A percentile compares a stretch with the other conserved stretches of the same genome.
Evolutionary conservation across 2,113 vertebrate species (phyloP).

Genomic region (Cryptomyrus ogoouensis): DNA sequence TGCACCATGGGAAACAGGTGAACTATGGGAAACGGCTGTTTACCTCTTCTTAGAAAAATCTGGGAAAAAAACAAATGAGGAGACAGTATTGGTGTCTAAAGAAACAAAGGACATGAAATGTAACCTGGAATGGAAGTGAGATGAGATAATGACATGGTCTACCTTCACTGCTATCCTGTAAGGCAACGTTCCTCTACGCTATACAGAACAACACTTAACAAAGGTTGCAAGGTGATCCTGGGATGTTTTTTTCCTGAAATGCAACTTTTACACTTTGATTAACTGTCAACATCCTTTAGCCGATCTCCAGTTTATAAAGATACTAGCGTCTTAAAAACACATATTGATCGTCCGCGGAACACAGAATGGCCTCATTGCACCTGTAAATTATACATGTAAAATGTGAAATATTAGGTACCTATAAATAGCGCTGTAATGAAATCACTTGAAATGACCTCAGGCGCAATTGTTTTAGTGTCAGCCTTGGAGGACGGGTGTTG

Average conservation of each 20-base stretch:
- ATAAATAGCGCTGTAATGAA: conserved; percentile 10
- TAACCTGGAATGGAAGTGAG: conserved; percentile 7
- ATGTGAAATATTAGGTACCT: not conserved
- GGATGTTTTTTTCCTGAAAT: not conserved
- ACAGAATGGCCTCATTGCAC: not conserved
- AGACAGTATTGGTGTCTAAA: conserved; percentile 1
- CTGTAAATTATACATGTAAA: not conserved
- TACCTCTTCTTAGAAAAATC: not conserved
- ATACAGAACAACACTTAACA: not conserved
- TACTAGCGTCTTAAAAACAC: not conserved
- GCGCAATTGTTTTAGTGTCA: not conserved
- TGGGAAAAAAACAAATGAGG: not conserved
- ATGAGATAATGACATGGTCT: not conserved
- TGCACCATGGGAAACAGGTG: not conserved
- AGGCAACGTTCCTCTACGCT: not conserved
- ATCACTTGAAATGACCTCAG: conserved; percentile 12
- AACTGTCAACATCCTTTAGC: not conserved
- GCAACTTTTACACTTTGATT: not conserved
- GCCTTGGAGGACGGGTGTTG: not conserved
- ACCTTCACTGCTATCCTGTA: not conserved
- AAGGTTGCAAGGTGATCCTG: not conserved
- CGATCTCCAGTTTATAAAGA: not conserved
- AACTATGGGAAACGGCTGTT: conserved; percentile 6
- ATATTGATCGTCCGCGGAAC: not conserved
- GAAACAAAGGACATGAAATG: conserved; percentile 21